A percentile compares a stretch with the other conserved stretches of the same genome.
These are phyloP conservation scores for Drosophila serrata DNA, from an alignment of 1,140 invertebrate species.

Conservation along the genomic window DNA sequence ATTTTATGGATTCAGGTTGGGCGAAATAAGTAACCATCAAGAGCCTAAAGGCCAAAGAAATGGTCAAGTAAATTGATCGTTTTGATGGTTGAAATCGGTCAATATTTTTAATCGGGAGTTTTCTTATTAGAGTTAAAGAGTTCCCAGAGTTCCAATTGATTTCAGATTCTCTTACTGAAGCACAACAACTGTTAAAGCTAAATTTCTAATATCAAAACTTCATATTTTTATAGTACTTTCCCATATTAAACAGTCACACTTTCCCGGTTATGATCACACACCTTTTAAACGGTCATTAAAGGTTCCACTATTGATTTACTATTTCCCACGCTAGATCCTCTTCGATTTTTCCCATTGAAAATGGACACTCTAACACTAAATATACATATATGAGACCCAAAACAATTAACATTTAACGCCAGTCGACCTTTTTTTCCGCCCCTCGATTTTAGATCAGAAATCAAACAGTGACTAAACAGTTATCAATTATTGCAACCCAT, in stretches of 20 bases:
- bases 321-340: slow-evolving; percentile 56
- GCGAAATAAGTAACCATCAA: background rate
- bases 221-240: slow-evolving; percentile 12
- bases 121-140: background rate
- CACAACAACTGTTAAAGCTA: background rate
- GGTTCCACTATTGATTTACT: slow-evolving; percentile 51
- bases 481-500: slow-evolving; percentile 74
- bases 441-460: slow-evolving; percentile 39
- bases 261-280: slow-evolving; percentile 59
- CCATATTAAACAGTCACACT: slow-evolving; percentile 29
- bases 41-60: slow-evolving; percentile 21
- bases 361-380: slow-evolving; percentile 24
- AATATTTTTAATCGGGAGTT: background rate
- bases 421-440: slow-evolving; percentile 48
- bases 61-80: slow-evolving; percentile 51
- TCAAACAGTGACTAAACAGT: slow-evolving; percentile 78
- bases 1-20: slow-evolving; percentile 64
- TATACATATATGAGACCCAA: slow-evolving; percentile 36
- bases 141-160: slow-evolving; percentile 17
- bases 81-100: background rate
- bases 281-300: slow-evolving; percentile 61
- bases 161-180: slow-evolving; percentile 5
- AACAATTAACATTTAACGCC: slow-evolving; percentile 42
- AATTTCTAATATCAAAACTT: background rate
- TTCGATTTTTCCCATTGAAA: slow-evolving; percentile 46